These are phyloP conservation scores for Heterodera filipjevi DNA, from an alignment of 2,888 invertebrate species.

Conservation along the genomic window DNA sequence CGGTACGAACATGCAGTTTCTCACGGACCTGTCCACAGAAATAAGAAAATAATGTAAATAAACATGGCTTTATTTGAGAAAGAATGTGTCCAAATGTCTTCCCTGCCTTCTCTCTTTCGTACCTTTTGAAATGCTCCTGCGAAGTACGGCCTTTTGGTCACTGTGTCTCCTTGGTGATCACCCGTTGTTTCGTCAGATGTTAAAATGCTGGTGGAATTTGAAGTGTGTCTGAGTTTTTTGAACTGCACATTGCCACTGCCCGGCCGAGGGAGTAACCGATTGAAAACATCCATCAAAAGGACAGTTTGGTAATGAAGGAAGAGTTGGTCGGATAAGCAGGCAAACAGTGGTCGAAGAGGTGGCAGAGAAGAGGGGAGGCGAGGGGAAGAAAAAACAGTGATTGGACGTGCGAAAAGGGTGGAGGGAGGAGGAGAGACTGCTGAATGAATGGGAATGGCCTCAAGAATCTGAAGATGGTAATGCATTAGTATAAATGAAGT, in stretches of 20 bases:
- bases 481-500: too few species aligned
- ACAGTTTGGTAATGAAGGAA: background rate
- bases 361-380: too few species aligned
- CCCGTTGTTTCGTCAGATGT: background rate
- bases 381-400: too few species aligned
- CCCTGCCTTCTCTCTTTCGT: too few species aligned
- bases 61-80: background rate
- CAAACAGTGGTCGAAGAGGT: too few species aligned
- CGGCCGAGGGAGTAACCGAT: conserved; percentile 2
- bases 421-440: too few species aligned
- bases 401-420: too few species aligned
- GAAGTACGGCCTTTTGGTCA: background rate
- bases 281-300: background rate
- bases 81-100: background rate
- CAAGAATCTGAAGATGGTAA: too few species aligned
- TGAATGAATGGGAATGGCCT: too few species aligned
- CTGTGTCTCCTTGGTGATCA: too few species aligned
- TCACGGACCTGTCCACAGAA: background rate
- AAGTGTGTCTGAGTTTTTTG: conserved; percentile 6
- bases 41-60: background rate
- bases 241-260: conserved; percentile 8
- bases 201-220: conserved; percentile 8
- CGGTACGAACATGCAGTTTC: background rate
- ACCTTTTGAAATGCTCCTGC: conserved; percentile 16
- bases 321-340: background rate